Base-by-base conservation (phyloP, 2,888 invertebrate species). In the Acrobasis repandana region DNA sequence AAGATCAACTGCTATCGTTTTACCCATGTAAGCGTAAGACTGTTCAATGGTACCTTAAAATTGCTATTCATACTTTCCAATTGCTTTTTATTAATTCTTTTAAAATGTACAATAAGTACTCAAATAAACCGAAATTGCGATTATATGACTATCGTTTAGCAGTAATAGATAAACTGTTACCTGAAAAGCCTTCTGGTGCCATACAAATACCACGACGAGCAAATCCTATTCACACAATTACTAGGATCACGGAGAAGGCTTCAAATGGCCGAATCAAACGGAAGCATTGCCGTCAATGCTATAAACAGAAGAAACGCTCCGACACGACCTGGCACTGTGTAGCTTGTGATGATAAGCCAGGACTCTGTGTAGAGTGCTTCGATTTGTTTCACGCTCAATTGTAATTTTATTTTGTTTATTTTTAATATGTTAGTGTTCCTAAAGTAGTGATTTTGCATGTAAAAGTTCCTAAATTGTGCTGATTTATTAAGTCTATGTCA, bases 1-100 rank as follows among this genome's bases (percentile, higher is more conserved):
- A n/a, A n/a, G n/a, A 64, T 20, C 65, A 59, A 20, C 62, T 66
- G 46, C 20, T 65, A 14, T 47, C 63, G 15, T 66, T 50, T 47
- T 63, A 66, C 48, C 66, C 69, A 2, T 65, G 62, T 20, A 62
- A 66, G 61, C 60, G 64, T 52, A 70, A 67, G 61, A 63, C 65
- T 57, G 18, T 68, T 1, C 64, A 66, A 0, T 66, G 64, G 68
- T 67, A 70, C 48, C 11, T 65, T 15, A 67, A 70, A 10, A 5
- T 67, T 9, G 66, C 63, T 36, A 65, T 70, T 20, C 20, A 20
- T 20, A 20, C 20, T 20, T 20, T 20, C 20, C 20, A 20, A 20
- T 20, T 20, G 20, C 20, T 20, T 20, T 20, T 20, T 20, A 20
- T 20, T 20, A 20, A 20, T 20, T 20, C 20, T 20, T 20, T 20